Evolutionary conservation across 2,888 invertebrate species (phyloP), one percentile per base, ranked within the genome.

Genomic region (Julus scandinavius): DNA sequence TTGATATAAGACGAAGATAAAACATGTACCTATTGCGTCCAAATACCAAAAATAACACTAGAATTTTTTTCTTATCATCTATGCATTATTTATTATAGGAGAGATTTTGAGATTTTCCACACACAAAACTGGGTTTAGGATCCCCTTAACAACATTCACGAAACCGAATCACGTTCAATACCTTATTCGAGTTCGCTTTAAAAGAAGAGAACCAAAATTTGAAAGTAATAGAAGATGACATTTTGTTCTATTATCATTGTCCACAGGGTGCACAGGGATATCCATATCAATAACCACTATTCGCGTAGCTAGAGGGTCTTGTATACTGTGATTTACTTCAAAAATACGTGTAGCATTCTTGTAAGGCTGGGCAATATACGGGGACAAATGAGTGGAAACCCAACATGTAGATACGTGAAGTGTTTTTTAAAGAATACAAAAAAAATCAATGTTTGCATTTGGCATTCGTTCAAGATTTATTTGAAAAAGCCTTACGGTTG

Each of bases 371-470:
- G 38, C 80, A 38, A 80, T 80, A 80, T 80, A 11, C 2, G 38
- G 80, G 38, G 38, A 80, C 80, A 80, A 80, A 80, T 80, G 38
- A 80, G 80, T 40, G 38, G 13, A 80, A 80, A 80, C 13, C 80
- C 80, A 9, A 80, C 80, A 72, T 72, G 72, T 72, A 20, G 20
- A 72, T 72, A 80, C 80, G 80, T 80, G 80, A 80, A 80, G 80
- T 80, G 80, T 38, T 80, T 80, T 80, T 40, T 80, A 80, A 80
- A 80, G 29, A 80, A 29, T 13, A 45, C 7, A 40, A 29, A 40
- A 80, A 80, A 80, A 80, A 80, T 80, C 80, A 80, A 80, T 80
- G 54, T 13, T 54, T 54, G 80, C 29, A 80, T 80, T 80, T 80
- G 80, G 80, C 80, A 80, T 80, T 40, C 80, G 80, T 80, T 80